These are phyloP conservation scores for Aurelia sp. DNA, from an alignment of 30 jellyfish, hydroid and myxozoan species.

Conservation along the genomic window DNA sequence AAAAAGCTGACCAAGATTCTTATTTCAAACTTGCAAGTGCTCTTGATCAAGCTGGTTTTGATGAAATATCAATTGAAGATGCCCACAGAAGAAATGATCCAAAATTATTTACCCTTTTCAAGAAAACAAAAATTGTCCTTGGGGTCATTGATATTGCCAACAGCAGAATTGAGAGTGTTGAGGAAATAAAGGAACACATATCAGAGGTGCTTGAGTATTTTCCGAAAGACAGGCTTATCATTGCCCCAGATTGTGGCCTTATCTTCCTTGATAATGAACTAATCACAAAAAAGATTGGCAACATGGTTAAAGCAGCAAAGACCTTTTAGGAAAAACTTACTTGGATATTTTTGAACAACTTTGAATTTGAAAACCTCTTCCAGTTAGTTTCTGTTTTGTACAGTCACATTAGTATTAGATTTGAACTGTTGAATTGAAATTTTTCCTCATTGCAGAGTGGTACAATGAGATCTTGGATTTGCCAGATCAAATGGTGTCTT, in stretches of 20 bases:
- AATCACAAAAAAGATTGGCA: conserved; percentile 14
- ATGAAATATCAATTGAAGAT: conserved; percentile 64
- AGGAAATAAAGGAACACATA: conserved; percentile 61
- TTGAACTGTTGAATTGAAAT: too few species aligned
- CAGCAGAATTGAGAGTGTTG: conserved; percentile 71
- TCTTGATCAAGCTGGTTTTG: conserved; percentile 43
- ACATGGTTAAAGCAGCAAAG: conserved; percentile 61
- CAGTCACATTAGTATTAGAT: too few species aligned
- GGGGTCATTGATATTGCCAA: conserved; percentile 74
- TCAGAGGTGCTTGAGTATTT: conserved; percentile 39
- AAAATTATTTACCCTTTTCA: conserved; percentile 8
- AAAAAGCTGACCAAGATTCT: conserved; percentile 60
- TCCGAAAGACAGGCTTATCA: conserved; percentile 45
- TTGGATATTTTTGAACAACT: too few species aligned
- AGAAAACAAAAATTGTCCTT: conserved; percentile 40
- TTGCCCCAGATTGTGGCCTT: conserved; percentile 77
- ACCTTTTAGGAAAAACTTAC: neutral
- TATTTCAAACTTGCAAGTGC: conserved; percentile 49
- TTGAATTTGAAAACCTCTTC: too few species aligned
- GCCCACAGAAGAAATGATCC: conserved; percentile 58
- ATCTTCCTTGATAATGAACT: conserved; percentile 37
- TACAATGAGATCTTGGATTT: too few species aligned
- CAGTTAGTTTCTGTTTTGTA: too few species aligned
- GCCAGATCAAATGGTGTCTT: too few species aligned
- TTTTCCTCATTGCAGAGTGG: too few species aligned